Base-by-base conservation (phyloP, 2,888 invertebrate genomes). In the Drosophila mettleri region DNA sequence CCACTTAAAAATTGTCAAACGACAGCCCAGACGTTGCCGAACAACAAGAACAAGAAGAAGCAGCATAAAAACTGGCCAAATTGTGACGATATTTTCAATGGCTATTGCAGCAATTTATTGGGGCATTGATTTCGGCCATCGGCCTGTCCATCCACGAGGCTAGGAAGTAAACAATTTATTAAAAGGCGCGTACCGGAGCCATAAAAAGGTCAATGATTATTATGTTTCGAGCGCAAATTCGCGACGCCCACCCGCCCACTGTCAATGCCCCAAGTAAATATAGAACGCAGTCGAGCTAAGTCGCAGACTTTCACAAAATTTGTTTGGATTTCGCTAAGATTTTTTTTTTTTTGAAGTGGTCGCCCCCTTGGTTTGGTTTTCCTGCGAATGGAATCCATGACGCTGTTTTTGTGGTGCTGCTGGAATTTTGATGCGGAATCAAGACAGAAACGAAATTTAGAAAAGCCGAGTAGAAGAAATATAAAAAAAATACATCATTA, bases 161-260 rank as follows among this genome's bases (percentile, higher is more conserved):
- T 29, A 70, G 85, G 76, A 80, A 78, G 85, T 86, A 75, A 83
- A 81, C 82, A 85, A 83, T 85, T 79, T 81, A 85, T 83, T 87
- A 78, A 78, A 84, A 80, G 75, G 70, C 81, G 84, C 73, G 72
- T 74, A 60, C 74, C 65, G 76, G 62, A 66, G 68, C 81, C 71
- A 82, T 80, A 86, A 83, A 87, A 84, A 86, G 83, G 80, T 83
- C 78, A 83, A 78, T 78, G 80, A 71, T 86, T 86, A 82, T 83
- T 74, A 74, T 78, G 75, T 74, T 74, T 61, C 58, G 63, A 70
- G 78, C 67, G 69, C 63, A 74, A 82, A 77, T 69, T 70, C 38
- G 22, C 24, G n/a, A 22, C 36, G 38, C 33, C 33, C 24, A 31
- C 10, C 49, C 51, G 48, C 64, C 27, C 9, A 8, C 18, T 51